Evolutionary conservation across 2,888 invertebrate genomes (phyloP).

Genomic region (Periphyllus acericola): DNA sequence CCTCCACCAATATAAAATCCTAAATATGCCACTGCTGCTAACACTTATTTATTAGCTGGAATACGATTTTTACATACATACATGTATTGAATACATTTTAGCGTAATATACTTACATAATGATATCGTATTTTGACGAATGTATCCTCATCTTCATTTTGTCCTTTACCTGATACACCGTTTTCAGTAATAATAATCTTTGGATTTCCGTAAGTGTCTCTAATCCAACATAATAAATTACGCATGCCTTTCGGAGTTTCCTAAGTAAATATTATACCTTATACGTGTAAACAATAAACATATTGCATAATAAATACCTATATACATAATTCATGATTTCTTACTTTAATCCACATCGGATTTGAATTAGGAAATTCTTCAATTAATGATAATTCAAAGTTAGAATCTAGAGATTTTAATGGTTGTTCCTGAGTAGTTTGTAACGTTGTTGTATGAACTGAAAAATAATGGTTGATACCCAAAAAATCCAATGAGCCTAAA

Average conservation of each 20-base stretch:
- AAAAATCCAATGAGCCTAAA: slow-evolving; percentile 75
- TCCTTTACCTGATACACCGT: slow-evolving; percentile 66
- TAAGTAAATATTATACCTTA: slow-evolving; percentile 63
- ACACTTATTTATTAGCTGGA: too few relatives aligned
- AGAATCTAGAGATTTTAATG: slow-evolving; percentile 37
- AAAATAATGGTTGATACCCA: slow-evolving; percentile 81
- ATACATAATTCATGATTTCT: neutral
- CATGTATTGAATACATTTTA: too few relatives aligned
- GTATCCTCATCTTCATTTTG: slow-evolving; percentile 66
- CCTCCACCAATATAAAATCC: too few relatives aligned
- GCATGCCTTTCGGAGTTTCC: slow-evolving; percentile 69
- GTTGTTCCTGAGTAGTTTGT: neutral
- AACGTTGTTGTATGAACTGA: slow-evolving; percentile 18
- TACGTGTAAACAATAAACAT: neutral
- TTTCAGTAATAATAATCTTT: slow-evolving; percentile 68
- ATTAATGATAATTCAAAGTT: slow-evolving; percentile 42
- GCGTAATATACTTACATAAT: slow-evolving; percentile 26
- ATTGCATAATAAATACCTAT: neutral
- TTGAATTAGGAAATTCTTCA: slow-evolving; percentile 20
- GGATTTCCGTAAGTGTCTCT: slow-evolving; percentile 65
- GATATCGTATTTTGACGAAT: slow-evolving; percentile 46
- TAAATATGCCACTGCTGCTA: too few relatives aligned
- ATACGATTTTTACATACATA: too few relatives aligned
- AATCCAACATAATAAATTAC: slow-evolving; percentile 68
- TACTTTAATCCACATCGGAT: slow-evolving; percentile 43